Percentiles rank a stretch among this genome's conserved stretches.
These are phyloP conservation scores for Drosophila mauritiana DNA, from an alignment of 1,140 invertebrate species.

Conservation along the genomic window DNA sequence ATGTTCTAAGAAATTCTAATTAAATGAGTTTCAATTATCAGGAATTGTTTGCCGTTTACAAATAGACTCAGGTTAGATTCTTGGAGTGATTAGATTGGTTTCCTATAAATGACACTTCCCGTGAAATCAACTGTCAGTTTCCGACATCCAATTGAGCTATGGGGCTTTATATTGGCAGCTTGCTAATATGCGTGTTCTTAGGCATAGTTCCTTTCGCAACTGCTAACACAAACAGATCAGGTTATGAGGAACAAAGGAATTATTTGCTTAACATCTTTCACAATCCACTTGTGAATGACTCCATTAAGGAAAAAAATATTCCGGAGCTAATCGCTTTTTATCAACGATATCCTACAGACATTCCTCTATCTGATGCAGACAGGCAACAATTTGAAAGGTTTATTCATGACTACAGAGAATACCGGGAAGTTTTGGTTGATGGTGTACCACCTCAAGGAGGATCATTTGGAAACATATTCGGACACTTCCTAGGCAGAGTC, in stretches of 20 bases:
- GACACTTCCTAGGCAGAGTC: conserved; percentile 2
- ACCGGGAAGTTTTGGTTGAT: neutral
- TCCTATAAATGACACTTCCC: neutral
- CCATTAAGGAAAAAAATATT: neutral
- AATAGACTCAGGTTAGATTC: neutral
- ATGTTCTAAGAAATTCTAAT: neutral
- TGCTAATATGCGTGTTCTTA: neutral
- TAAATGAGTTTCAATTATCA: neutral
- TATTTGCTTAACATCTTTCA: neutral
- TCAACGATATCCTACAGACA: conserved; percentile 10
- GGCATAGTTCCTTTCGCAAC: neutral
- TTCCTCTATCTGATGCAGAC: neutral
- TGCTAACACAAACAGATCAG: neutral
- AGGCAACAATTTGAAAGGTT: conserved; percentile 13
- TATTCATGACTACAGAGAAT: neutral
- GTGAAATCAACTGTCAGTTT: neutral
- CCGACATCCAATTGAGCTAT: neutral
- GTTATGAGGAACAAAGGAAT: neutral
- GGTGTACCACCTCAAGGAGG: conserved; percentile 14
- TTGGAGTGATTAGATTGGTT: neutral
- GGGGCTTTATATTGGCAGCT: neutral
- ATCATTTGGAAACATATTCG: neutral
- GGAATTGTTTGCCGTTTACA: neutral
- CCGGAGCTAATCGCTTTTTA: conserved; percentile 7
- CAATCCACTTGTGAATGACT: neutral